Percentiles rank a stretch among this genome's conserved stretches.
phyloP scores from a whole-genome alignment of 2,888 invertebrate species.

The Synanthedon vespiformis region DNA sequence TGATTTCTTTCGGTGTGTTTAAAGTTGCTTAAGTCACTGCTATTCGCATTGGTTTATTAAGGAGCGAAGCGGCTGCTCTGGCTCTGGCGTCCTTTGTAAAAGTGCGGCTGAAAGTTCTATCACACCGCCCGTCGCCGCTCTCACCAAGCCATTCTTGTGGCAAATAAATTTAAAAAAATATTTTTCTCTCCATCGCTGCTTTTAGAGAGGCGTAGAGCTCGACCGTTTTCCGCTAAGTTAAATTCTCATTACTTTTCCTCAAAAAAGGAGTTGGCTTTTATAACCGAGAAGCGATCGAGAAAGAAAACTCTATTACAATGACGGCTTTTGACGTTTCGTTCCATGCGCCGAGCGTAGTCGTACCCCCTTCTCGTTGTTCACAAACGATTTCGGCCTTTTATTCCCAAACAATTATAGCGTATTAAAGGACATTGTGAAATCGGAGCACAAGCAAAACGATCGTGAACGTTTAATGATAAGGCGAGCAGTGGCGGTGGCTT shows the following conservation, averaged over 20 bases:
- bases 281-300: conserved; percentile 42
- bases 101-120: conserved; percentile 31
- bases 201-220: conserved; percentile 27
- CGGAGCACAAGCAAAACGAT: conserved; percentile 32
- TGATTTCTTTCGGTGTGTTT: not conserved
- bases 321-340: conserved; percentile 45
- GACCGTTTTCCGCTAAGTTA: conserved; percentile 62
- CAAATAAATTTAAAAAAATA: conserved; percentile 50
- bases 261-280: conserved; percentile 60
- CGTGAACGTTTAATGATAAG: conserved; percentile 58
- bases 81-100: conserved; percentile 37
- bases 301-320: conserved; percentile 59
- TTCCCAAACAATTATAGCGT: conserved; percentile 50
- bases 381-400: conserved; percentile 26
- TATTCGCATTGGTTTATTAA: not conserved
- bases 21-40: not conserved
- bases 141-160: conserved; percentile 11
- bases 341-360: conserved; percentile 21
- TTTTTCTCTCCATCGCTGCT: conserved; percentile 40
- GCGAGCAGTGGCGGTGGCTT: conserved; percentile 43
- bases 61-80: conserved; percentile 20
- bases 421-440: conserved; percentile 42
- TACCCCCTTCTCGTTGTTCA: conserved; percentile 28
- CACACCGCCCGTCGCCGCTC: conserved; percentile 19
- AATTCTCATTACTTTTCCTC: conserved; percentile 64